Evolutionary conservation across 2,888 invertebrate genomes (phyloP).

Genomic region (Rhaphigaster nebulosa): DNA sequence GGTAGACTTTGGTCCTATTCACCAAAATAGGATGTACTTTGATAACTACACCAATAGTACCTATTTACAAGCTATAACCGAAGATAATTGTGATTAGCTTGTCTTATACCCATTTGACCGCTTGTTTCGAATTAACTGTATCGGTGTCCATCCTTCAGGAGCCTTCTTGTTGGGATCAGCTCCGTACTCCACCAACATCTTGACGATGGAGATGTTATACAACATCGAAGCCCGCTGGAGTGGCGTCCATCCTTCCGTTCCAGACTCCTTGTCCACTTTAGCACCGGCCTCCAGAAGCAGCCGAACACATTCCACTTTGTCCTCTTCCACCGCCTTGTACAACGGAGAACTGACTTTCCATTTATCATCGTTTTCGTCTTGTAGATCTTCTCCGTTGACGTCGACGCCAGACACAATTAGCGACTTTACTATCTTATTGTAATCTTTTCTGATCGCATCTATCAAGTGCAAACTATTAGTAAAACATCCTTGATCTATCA

Average conservation of each 20-base stretch:
- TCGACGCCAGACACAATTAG: background rate
- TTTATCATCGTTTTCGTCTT: background rate
- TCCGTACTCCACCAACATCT: background rate
- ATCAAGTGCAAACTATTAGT: background rate
- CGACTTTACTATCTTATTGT: background rate
- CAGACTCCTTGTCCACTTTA: background rate
- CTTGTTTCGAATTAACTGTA: background rate
- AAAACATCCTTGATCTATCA: background rate
- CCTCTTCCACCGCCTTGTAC: background rate
- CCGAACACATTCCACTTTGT: background rate
- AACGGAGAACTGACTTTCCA: background rate
- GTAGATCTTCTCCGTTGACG: background rate
- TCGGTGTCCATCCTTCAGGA: background rate
- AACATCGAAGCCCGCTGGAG: background rate
- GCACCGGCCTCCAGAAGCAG: constrained; percentile 2
- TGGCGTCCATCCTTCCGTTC: background rate
- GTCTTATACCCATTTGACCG: background rate
- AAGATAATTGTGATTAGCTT: background rate
- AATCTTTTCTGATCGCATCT: background rate
- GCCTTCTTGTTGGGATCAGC: background rate
- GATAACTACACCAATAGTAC: too few relatives aligned
- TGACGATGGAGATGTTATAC: background rate
- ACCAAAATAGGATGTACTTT: too few relatives aligned
- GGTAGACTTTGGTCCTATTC: too few relatives aligned
- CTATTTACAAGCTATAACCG: too few relatives aligned